phyloP scores from a whole-genome alignment of 2,888 invertebrate genomes.

The Cheilosia impressa region DNA sequence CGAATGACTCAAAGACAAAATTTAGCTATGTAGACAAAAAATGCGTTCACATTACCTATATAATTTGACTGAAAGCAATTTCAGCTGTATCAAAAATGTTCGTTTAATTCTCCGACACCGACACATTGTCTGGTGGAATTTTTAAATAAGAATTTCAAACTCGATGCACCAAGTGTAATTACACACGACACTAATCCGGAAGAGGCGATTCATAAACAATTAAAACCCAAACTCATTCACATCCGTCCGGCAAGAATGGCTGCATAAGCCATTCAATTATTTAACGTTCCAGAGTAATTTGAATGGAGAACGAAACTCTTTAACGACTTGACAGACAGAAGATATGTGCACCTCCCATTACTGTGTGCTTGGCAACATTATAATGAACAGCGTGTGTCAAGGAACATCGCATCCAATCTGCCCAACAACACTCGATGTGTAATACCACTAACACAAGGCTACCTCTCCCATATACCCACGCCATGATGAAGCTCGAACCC shows the following conservation, averaged over 20 bases:
- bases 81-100: no score
- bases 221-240: slow-evolving; percentile 22
- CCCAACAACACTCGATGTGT: slow-evolving; percentile 57
- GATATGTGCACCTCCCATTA: slow-evolving; percentile 51
- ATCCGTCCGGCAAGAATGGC: slow-evolving; percentile 14
- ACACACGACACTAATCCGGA: slow-evolving; percentile 18
- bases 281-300: slow-evolving; percentile 50
- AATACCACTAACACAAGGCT: slow-evolving; percentile 35
- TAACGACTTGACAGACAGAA: slow-evolving; percentile 50
- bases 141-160: slow-evolving; percentile 19
- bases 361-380: slow-evolving; percentile 29
- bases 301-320: slow-evolving; percentile 59
- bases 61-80: no score
- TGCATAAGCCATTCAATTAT: slow-evolving; percentile 53
- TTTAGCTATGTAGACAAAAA: no score
- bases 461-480: neutral
- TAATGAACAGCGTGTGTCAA: slow-evolving; percentile 50
- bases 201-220: slow-evolving; percentile 43
- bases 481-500: slow-evolving; percentile 5
- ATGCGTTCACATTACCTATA: no score
- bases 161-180: slow-evolving; percentile 20
- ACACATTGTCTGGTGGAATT: neutral
- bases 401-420: slow-evolving; percentile 63
- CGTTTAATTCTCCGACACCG: no score
- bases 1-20: no score